Evolutionary conservation across 2,113 vertebrate genomes (phyloP).

Genomic region (Cathartes aura): DNA sequence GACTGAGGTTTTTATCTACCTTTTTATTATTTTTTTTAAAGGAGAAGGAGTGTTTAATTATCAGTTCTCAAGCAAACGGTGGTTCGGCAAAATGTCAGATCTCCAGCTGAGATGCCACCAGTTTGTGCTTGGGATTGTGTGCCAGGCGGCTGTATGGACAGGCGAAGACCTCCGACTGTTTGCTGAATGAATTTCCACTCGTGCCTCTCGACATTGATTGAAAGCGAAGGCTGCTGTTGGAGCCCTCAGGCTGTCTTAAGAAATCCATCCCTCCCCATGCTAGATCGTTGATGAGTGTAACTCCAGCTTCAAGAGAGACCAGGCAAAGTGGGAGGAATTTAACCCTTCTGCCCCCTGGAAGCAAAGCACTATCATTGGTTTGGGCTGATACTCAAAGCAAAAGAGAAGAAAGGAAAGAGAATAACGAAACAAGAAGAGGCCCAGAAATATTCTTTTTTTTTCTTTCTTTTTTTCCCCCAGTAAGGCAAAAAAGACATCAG

Average conservation of each 20-base stretch:
- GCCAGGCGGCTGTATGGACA: constrained; percentile 63
- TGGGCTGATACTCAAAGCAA: neutral
- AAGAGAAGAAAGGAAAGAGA: neutral
- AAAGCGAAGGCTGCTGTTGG: constrained; percentile 72
- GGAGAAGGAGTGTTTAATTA: constrained; percentile 73
- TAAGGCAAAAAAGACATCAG: neutral
- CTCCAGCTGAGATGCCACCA: constrained; percentile 62
- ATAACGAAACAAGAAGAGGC: neutral
- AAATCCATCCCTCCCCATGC: constrained; percentile 61
- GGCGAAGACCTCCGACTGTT: constrained; percentile 71
- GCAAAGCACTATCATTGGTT: neutral
- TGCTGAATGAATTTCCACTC: constrained; percentile 74
- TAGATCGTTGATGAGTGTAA: constrained; percentile 67
- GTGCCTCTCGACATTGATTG: constrained; percentile 72
- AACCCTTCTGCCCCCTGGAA: neutral
- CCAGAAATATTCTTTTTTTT: neutral
- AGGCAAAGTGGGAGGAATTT: neutral
- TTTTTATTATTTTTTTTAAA: constrained; percentile 22
- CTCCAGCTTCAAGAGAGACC: constrained; percentile 12
- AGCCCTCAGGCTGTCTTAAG: constrained; percentile 67
- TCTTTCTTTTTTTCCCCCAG: fast-evolving
- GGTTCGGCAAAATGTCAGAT: constrained; percentile 66
- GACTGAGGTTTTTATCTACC: neutral
- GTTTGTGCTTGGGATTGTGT: constrained; percentile 60
- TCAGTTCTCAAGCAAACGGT: constrained; percentile 61